These are phyloP conservation scores for Synanceia verrucosa DNA, from an alignment of 2,797 vertebrate species.

Conservation along the genomic window DNA sequence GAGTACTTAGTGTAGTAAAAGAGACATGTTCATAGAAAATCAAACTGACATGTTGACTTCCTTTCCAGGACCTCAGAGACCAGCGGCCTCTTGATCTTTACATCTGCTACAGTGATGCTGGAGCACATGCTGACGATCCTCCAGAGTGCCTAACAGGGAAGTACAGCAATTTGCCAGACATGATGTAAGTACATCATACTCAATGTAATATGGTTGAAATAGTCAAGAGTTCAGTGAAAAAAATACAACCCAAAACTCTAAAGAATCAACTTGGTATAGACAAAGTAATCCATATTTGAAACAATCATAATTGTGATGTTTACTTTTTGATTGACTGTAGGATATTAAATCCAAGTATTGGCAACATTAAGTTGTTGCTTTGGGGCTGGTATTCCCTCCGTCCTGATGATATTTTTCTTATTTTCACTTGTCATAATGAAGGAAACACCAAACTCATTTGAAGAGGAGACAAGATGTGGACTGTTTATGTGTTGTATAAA, in stretches of 20 bases:
- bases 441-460: no score
- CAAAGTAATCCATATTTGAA: background rate
- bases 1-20: slow-evolving; percentile 16
- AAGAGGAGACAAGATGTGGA: no score
- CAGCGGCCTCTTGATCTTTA: slow-evolving; percentile 58
- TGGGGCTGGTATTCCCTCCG: background rate
- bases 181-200: slow-evolving; percentile 42
- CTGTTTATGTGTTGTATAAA: no score
- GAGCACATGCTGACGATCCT: slow-evolving; percentile 29
- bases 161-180: slow-evolving; percentile 7
- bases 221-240: slow-evolving; percentile 3
- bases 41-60: slow-evolving; percentile 61
- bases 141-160: slow-evolving; percentile 34
- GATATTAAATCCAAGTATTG: background rate
- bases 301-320: background rate
- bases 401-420: no score
- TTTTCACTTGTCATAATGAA: no score
- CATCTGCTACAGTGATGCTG: slow-evolving; percentile 59
- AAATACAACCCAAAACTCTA: background rate
- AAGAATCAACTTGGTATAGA: background rate
- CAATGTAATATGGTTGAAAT: slow-evolving; percentile 17
- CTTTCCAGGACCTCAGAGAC: slow-evolving; percentile 37
- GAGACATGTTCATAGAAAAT: slow-evolving; percentile 51
- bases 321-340: background rate
- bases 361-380: background rate